Evolutionary conservation across 2,113 vertebrate genomes (phyloP), one percentile per base, ranked within the genome.

Genomic region (Vulpes ferrilata): DNA sequence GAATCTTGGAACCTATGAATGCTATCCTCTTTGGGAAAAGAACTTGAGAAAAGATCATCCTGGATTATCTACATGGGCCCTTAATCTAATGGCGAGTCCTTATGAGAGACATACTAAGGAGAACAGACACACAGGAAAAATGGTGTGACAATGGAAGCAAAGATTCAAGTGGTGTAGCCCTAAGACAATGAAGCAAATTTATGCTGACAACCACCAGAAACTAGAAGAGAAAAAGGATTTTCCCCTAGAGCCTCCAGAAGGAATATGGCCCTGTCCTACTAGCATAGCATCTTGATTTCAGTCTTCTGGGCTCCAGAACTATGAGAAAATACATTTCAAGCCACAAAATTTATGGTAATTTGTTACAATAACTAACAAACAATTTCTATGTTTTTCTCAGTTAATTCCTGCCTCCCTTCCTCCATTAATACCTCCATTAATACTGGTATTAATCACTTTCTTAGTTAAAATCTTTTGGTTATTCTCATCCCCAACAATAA

Each of bases 231-330:
- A 11, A 43, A 74, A 59, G 2, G 1, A 16, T 22, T 17, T 12
- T 23, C 23, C 5, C 0, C 19, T 1, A 64, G 10, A 69, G 2
- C 7, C 30, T 27, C 1, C 1, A 62, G 53, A 55, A 23, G 23
- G 7, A 19, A 5, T 2, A 35, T 16, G 3, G 3, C 1, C 8
- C 11, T 82, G 8, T 7, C 25, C 2, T 65, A 16, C 32, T 15
- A 32, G 43, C 0, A 51, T 4, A 32, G 43, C 0, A 51, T 4
- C 19, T 43, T 1, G 15, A 57, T 60, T 79, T 62, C 32, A 62
- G 59, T 65, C 1, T 35, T 65, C 10, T 7, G n/a, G 20, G 16
- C 30, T 94, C 4, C 48, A n/a, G 32, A 64, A 79, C 23, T n/a
- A 11, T 16, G 64, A 55, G 35, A 27, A 1, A 81, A 60, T 55